Evolutionary conservation across 2,113 vertebrate genomes (phyloP).

Genomic region (Hypanus sabinus): DNA sequence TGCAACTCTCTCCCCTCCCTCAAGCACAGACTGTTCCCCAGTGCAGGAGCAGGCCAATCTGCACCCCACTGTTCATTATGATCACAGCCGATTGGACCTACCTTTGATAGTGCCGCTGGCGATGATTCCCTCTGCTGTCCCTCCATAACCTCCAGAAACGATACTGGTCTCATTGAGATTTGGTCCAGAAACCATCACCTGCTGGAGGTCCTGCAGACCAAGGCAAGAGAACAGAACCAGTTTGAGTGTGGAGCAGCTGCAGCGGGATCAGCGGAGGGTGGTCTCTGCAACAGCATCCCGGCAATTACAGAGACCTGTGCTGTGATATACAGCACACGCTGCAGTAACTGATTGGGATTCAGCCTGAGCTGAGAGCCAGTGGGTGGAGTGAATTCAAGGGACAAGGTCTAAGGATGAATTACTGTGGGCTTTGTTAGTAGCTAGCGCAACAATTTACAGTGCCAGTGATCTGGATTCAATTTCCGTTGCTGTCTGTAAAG

Average conservation of each 20-base stretch:
- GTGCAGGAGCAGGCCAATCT: too few species aligned
- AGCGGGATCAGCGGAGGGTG: too few species aligned
- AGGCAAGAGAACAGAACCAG: neutral
- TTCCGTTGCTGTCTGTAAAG: too few species aligned
- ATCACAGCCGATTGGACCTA: conserved; percentile 41
- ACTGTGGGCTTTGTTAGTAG: neutral
- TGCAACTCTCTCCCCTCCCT: neutral
- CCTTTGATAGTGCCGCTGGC: conserved; percentile 77
- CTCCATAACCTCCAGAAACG: conserved; percentile 89
- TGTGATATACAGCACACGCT: too few species aligned
- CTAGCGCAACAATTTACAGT: too few species aligned
- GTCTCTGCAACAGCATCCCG: too few species aligned
- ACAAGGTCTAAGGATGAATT: neutral
- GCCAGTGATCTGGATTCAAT: too few species aligned
- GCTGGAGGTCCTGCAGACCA: conserved; percentile 77
- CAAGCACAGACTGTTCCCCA: neutral
- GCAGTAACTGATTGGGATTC: too few species aligned
- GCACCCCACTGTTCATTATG: neutral
- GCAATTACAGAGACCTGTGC: too few species aligned
- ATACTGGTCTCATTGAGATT: conserved; percentile 96
- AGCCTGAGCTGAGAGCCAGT: too few species aligned
- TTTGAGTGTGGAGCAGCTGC: neutral
- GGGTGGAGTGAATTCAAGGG: neutral
- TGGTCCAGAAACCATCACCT: conserved; percentile 95
- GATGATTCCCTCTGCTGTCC: conserved; percentile 83